Evolutionary conservation across 2,888 invertebrate genomes (phyloP), one percentile per base, ranked within the genome.

Genomic region (Rhimphoctona megacephalus): DNA sequence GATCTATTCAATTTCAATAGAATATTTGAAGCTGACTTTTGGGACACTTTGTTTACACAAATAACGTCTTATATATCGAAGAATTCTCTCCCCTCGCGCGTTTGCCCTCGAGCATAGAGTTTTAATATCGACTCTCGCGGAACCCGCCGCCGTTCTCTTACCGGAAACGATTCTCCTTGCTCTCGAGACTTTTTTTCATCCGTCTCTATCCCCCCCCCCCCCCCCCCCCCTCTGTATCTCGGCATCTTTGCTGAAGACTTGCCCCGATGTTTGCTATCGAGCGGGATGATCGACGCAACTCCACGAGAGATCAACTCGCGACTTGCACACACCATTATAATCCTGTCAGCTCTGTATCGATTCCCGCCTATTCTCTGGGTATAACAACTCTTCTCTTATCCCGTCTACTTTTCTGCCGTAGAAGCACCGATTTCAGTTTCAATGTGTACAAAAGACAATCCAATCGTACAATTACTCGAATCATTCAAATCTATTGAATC

Each of bases 81-180:
- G 82, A 82, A 79, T 73, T 73, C 81, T 78, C 70, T 36, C 64
- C 33, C 52, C 22, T 22, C 46, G 7, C 25, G 46, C 25, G 46
- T 19, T 49, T 52, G 46, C 33, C 46, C 52, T 36, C 30, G 39
- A 67, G 67, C 66, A 25, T 43, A 61, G 61, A 61, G 61, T 74
- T 67, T 67, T 79, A 80, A 81, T 73, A 66, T 81, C 81, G 72
- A 70, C 25, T 57, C 80, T 57, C 52, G 78, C 81, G 85, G 81
- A 81, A 81, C 72, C 67, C 72, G 72, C 33, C 54, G 66, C 46
- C 67, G 39, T 73, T 73, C 73, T 74, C 72, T 61, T 69, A 79
- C 81, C 85, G 85, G 85, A 85, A 85, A 82, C 74, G 67, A 82
- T 82, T 79, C 82, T 74, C 36, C 25, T 36, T 39, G 49, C 67